Conservation (phyloP, 2,888 invertebrate genomes). For the Leucophenga maculata region DNA sequence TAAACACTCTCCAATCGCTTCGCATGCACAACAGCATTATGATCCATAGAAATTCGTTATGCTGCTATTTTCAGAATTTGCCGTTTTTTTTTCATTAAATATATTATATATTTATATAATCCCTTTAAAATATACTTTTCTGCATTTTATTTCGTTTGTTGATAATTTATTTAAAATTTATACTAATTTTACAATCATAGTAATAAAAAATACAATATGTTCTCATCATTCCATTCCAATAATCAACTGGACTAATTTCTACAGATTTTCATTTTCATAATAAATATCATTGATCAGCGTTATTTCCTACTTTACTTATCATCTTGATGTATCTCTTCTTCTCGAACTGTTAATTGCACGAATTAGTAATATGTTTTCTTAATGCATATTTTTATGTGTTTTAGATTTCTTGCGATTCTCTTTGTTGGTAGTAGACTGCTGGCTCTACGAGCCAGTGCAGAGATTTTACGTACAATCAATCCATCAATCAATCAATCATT, state of each 20-base stretch:
- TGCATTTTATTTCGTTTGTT: slow-evolving; percentile 26
- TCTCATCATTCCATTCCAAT: background rate
- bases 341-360: too few relatives aligned
- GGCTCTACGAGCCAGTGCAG: background rate
- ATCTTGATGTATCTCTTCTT: too few relatives aligned
- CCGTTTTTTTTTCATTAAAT: slow-evolving; percentile 30
- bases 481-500: too few relatives aligned
- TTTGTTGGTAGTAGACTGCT: background rate
- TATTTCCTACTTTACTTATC: too few relatives aligned
- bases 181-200: slow-evolving; percentile 7
- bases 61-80: slow-evolving; percentile 30
- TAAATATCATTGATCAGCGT: too few relatives aligned
- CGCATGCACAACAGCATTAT: slow-evolving; percentile 29
- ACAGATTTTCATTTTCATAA: too few relatives aligned
- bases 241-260: too few relatives aligned
- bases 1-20: slow-evolving; percentile 41
- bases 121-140: slow-evolving; percentile 31
- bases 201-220: slow-evolving; percentile 41
- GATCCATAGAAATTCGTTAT: slow-evolving; percentile 34
- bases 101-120: slow-evolving; percentile 49
- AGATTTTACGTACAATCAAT: too few relatives aligned
- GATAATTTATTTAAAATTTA: slow-evolving; percentile 50
- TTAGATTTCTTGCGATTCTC: background rate
- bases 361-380: background rate
- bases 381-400: background rate